Evolutionary conservation across 2,797 vertebrate genomes (phyloP).

Genomic region (Mormyrus proboscirostris): DNA sequence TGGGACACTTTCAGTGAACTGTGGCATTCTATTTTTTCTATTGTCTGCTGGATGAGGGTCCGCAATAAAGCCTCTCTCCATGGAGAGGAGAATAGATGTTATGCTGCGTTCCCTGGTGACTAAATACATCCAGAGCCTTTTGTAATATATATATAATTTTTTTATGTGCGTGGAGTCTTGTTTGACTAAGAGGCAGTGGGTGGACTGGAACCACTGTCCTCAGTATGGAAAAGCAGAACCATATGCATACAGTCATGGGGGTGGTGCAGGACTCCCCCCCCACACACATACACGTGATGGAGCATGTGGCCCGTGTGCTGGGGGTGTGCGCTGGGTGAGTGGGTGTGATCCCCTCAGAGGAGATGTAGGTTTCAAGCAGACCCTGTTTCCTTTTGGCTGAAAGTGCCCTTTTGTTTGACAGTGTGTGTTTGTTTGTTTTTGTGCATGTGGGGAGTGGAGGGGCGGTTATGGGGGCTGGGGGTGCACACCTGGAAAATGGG

Average conservation of each 20-base stretch:
- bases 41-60: background rate
- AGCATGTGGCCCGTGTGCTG: background rate
- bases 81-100: background rate
- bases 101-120: background rate
- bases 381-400: background rate
- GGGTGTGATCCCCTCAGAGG: background rate
- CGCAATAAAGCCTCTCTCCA: background rate
- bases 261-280: background rate
- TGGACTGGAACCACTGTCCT: background rate
- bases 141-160: background rate
- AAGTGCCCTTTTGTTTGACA: background rate
- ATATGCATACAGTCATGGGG: background rate
- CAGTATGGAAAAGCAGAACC: background rate
- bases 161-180: background rate
- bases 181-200: background rate
- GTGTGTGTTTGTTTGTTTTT: background rate
- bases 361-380: background rate
- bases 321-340: background rate
- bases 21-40: background rate
- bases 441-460: background rate
- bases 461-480: background rate
- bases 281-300: background rate
- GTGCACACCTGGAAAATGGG: constrained; percentile 11
- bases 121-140: background rate
- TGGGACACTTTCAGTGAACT: background rate